Percentiles rank a stretch among this genome's conserved stretches.
These are phyloP conservation scores for Drosophila parabipectinata DNA, from an alignment of 1,140 invertebrate species.

Conservation along the genomic window DNA sequence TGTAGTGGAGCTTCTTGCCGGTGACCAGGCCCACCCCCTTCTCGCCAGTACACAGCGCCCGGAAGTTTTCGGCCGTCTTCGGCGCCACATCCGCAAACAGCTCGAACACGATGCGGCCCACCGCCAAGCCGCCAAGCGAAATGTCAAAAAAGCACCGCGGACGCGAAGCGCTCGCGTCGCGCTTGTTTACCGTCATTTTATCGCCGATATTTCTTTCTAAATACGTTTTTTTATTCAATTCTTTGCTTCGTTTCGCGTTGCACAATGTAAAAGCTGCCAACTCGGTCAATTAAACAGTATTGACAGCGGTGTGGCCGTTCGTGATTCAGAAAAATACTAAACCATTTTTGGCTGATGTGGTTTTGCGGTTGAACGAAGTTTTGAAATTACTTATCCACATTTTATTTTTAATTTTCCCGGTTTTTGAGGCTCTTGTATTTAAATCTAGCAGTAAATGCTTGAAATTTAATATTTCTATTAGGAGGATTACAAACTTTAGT, in stretches of 20 bases:
- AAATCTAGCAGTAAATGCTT: too few species aligned
- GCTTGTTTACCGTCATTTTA: constrained; percentile 75
- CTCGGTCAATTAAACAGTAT: background rate
- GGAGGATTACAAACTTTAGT: too few species aligned
- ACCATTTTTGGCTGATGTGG: too few species aligned
- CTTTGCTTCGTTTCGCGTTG: constrained; percentile 37
- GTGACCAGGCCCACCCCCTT: constrained; percentile 90
- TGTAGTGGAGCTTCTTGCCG: constrained; percentile 90
- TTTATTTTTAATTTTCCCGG: too few species aligned
- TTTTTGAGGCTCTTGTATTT: too few species aligned
- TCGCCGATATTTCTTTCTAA: constrained; percentile 3
- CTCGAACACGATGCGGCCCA: constrained; percentile 97
- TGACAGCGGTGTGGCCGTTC: background rate
- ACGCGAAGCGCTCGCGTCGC: constrained; percentile 81
- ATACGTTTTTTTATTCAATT: constrained; percentile 2
- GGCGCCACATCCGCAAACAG: constrained; percentile 96
- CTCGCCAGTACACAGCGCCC: constrained; percentile 95
- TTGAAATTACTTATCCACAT: too few species aligned
- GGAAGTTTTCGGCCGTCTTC: constrained; percentile 97
- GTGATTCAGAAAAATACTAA: background rate
- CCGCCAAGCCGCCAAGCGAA: constrained; percentile 93
- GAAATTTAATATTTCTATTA: too few species aligned
- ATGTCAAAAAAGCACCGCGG: constrained; percentile 95
- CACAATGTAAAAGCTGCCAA: constrained; percentile 34
- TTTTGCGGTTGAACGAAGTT: too few species aligned